These are phyloP conservation scores for Steinernema carpocapsae DNA, from an alignment of 2,888 invertebrate genomes.

Conservation along the genomic window DNA sequence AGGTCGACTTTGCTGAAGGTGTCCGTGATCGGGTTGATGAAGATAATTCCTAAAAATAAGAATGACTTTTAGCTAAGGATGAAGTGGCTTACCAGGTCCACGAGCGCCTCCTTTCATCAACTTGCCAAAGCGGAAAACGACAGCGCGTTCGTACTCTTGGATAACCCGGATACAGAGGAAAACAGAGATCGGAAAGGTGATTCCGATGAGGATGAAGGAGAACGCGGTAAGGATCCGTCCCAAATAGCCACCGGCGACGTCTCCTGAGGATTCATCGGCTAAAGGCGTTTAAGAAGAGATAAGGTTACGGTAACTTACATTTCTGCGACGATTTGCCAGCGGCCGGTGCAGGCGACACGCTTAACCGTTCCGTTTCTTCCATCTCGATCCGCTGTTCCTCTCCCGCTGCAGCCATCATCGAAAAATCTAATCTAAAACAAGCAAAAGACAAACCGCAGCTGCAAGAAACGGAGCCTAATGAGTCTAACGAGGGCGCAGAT, in stretches of 20 bases:
- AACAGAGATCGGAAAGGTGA: conserved; percentile 9
- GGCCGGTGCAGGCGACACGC: background rate
- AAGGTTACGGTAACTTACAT: background rate
- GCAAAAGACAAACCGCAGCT: background rate
- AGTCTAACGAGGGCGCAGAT: background rate
- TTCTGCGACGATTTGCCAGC: background rate
- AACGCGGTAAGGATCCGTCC: conserved; percentile 3
- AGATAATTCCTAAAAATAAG: conserved; percentile 72
- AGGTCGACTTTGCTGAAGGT: conserved; percentile 79
- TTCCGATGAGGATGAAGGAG: conserved; percentile 11
- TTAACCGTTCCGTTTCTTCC: background rate
- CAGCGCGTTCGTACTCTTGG: conserved; percentile 74
- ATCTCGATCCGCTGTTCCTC: conserved; percentile 25
- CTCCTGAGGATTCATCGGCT: background rate
- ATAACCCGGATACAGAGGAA: conserved; percentile 50
- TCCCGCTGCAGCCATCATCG: no score
- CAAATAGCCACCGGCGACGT: conserved; percentile 3
- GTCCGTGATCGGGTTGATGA: conserved; percentile 76
- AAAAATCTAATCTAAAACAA: background rate
- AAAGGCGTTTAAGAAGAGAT: background rate
- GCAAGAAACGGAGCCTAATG: background rate
- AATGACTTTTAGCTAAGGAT: no score
- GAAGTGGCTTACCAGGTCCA: no score
- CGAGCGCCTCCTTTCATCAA: conserved; percentile 78
- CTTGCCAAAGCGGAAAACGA: conserved; percentile 83